phyloP scores from a whole-genome alignment of 2,113 vertebrate genomes.

The Rhegmatorhina hoffmannsi region DNA sequence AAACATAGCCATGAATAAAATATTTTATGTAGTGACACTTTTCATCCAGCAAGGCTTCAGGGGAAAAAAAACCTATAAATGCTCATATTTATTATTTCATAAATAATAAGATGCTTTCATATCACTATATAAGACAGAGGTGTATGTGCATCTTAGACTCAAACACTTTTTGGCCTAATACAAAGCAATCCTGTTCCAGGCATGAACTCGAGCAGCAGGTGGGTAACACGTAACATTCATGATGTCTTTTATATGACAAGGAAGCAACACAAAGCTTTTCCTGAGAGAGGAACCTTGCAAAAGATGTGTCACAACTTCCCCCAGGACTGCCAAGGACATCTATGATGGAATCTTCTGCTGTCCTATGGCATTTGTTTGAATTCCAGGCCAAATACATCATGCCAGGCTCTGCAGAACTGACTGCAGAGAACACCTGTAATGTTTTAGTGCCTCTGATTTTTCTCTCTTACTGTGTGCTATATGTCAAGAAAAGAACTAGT shows the following conservation, averaged over 20 bases:
- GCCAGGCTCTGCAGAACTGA: background rate
- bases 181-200: background rate
- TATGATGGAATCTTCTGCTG: background rate
- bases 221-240: fast-evolving
- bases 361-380: background rate
- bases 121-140: background rate
- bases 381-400: background rate
- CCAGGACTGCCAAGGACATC: background rate
- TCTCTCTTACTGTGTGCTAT: background rate
- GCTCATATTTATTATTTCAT: background rate
- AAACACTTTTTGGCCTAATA: background rate
- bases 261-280: background rate
- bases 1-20: background rate
- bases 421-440: background rate
- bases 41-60: background rate
- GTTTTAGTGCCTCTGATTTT: background rate
- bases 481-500: background rate
- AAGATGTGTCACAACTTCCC: background rate
- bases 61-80: background rate
- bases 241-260: background rate
- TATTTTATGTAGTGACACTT: background rate
- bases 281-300: background rate
- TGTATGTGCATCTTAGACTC: background rate
- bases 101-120: background rate
- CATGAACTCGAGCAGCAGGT: background rate